Evolutionary conservation across 2,888 invertebrate species (phyloP).

Genomic region (Cataglyphis livida): DNA sequence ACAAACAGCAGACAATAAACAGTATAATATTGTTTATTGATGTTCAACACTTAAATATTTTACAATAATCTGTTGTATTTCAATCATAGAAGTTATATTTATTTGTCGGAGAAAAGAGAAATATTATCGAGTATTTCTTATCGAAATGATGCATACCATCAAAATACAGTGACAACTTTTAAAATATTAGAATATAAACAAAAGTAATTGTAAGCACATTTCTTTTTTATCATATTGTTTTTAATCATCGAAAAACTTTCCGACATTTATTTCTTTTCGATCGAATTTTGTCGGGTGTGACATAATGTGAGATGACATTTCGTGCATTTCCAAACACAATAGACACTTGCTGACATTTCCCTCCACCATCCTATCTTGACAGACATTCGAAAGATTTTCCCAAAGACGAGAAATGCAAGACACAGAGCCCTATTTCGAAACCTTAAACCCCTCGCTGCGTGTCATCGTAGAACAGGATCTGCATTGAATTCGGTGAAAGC

Average conservation of each 20-base stretch:
- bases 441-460: conserved; percentile 65
- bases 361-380: conserved; percentile 28
- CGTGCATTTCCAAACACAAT: conserved; percentile 8
- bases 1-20: neutral
- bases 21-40: neutral
- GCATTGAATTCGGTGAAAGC: conserved; percentile 77
- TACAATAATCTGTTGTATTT: neutral
- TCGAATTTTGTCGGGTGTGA: neutral
- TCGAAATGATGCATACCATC: neutral
- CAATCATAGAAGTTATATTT: neutral
- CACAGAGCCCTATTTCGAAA: conserved; percentile 49
- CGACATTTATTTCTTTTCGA: neutral
- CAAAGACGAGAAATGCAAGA: conserved; percentile 11
- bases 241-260: neutral
- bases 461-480: conserved; percentile 72
- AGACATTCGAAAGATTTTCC: neutral
- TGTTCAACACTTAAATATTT: neutral
- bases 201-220: neutral
- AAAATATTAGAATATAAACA: neutral
- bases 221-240: neutral
- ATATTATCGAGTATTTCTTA: neutral
- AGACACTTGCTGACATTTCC: conserved; percentile 21
- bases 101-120: neutral
- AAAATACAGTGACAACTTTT: neutral
- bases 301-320: conserved; percentile 10